A percentile compares a stretch with the other conserved stretches of the same genome.
phyloP scores from a whole-genome alignment of 2,113 vertebrate species.

The Tursiops truncatus region DNA sequence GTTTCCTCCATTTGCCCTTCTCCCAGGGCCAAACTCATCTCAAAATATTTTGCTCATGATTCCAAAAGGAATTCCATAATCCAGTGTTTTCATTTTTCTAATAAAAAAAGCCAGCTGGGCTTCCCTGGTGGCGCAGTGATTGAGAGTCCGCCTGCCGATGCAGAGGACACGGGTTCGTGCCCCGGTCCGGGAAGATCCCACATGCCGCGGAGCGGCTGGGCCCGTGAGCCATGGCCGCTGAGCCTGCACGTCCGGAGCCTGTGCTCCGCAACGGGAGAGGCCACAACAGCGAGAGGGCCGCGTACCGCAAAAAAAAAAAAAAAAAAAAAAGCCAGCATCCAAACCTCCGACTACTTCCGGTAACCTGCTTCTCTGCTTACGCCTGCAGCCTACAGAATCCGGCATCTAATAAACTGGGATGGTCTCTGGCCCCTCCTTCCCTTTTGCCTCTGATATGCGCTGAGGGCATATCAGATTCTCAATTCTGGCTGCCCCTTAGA shows the following conservation, averaged over 20 bases:
- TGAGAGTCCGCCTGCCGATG: no score
- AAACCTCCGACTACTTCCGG: neutral
- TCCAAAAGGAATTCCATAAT: conserved; percentile 5
- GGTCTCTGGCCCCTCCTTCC: neutral
- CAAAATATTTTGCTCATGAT: conserved; percentile 5
- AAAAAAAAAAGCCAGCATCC: neutral
- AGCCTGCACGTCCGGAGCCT: no score
- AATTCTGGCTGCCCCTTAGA: neutral
- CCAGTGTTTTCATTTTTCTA: conserved; percentile 12
- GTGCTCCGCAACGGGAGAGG: no score
- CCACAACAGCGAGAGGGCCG: no score
- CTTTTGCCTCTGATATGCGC: neutral
- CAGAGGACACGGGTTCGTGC: no score
- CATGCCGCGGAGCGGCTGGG: no score
- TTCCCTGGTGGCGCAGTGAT: no score
- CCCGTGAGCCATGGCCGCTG: no score
- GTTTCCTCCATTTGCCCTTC: neutral
- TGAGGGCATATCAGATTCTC: neutral
- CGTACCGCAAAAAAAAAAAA: neutral
- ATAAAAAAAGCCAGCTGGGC: neutral
- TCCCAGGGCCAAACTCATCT: neutral
- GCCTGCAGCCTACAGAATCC: neutral
- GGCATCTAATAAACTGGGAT: rapidly evolving
- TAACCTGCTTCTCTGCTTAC: neutral
- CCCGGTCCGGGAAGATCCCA: no score